Base-by-base conservation (phyloP, 35 echinoderm and acorn worm species). In the Nesometra sesokonis region DNA sequence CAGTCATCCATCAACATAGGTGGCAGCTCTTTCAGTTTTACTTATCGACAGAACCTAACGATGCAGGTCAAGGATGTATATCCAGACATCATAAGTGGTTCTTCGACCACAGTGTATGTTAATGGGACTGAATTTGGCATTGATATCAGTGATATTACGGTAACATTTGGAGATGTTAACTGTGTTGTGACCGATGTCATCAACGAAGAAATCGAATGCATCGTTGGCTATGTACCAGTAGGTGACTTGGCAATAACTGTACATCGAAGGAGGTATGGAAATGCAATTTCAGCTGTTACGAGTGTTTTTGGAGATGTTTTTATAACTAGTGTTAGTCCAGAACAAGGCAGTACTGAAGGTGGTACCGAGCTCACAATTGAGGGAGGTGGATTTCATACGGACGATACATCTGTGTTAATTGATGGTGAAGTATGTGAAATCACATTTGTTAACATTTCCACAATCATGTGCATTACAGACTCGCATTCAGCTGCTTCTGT, bases 371-470 rank as follows among this genome's bases (percentile, higher is more conserved):
- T 99, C 36, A 94, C 87, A 3, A 88, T 99, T 47, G 37, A 46
- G 5, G 92, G 96, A 17, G 94, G 87, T 78, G 96, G 96, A n/a
- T 99, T 99, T 35, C 80, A 90, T 80, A 83, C 34, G 21, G 90
- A 85, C 4, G 47, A 91, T 39, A 94, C 93, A 15, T 27, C 30
- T 46, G 90, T 99, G 0, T 57, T 80, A 23, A 85, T 99, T 13
- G 90, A 86, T 81, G 90, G 84, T 34, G 33, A 80, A 35, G 90
- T 89, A 5, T 99, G 96, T 79, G 47, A 9, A 77, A 92, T 99
- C 82, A 83, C 87, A 52, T 89, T 84, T 38, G 84, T 99, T 31
- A 94, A 78, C 32, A 89, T 94, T 32, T 99, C 92, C 35, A 35
- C 90, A 33, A 88, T 94, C 0, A 32, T 40, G 31, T 99, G 96